These are phyloP conservation scores for Oxyscelio sp. DNA, from an alignment of 2,888 invertebrate species.

Conservation along the genomic window DNA sequence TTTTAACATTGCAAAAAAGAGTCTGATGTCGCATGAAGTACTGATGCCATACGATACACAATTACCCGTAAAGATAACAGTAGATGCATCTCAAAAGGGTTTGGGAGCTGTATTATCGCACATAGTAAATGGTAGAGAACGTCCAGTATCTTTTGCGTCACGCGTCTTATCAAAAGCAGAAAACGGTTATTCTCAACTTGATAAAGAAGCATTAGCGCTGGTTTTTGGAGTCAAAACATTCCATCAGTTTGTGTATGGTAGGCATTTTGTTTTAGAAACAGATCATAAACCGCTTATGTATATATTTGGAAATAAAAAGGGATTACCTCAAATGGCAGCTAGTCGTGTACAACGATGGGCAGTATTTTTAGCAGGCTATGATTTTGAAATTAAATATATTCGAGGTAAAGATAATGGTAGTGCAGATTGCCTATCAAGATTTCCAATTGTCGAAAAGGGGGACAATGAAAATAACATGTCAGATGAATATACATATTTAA, in stretches of 20 bases:
- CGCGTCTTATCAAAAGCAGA: conserved; percentile 80
- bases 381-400: conserved; percentile 43
- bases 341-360: conserved; percentile 58
- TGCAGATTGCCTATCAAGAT: conserved; percentile 20
- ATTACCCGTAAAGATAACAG: conserved; percentile 51
- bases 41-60: conserved; percentile 65
- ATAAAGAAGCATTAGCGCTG: conserved; percentile 45
- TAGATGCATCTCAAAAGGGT: conserved; percentile 75
- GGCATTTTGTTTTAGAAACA: too few species aligned
- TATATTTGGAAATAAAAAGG: conserved; percentile 71
- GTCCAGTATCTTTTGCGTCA: conserved; percentile 80
- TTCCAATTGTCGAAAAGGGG: not conserved
- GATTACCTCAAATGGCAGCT: too few species aligned
- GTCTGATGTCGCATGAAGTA: conserved; percentile 17
- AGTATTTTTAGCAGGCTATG: conserved; percentile 66
- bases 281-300: conserved; percentile 65
- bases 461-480: not conserved
- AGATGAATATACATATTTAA: too few species aligned
- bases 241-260: not conserved
- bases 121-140: conserved; percentile 77
- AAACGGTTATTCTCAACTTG: conserved; percentile 78
- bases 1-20: conserved; percentile 25
- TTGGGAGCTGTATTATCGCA: conserved; percentile 81
- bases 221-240: not conserved
- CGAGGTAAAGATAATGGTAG: not conserved